phyloP scores from a whole-genome alignment of 2,113 vertebrate genomes.

The Chascanopsetta lugubris region DNA sequence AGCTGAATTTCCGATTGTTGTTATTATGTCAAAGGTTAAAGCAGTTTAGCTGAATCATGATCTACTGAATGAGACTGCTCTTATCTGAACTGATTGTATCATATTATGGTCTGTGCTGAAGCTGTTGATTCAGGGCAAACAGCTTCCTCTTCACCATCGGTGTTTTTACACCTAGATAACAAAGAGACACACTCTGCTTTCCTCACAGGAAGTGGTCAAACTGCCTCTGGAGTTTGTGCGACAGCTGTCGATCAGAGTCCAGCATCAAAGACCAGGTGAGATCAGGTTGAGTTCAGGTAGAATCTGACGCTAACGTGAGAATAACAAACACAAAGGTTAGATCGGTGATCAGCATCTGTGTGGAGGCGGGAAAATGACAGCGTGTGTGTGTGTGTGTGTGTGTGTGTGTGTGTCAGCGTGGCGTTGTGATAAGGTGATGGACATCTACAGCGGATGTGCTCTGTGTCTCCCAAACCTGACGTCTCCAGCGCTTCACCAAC shows the following conservation, averaged over 20 bases:
- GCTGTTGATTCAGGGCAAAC: not conserved
- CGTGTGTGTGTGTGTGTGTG: not conserved
- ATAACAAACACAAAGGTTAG: too few relatives aligned
- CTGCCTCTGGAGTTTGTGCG: conserved; percentile 94
- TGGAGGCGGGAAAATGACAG: not conserved
- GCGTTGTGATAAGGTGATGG: conserved; percentile 96
- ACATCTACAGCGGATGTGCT: conserved; percentile 93
- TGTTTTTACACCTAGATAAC: conserved; percentile 2
- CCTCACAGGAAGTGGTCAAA: conserved; percentile 91
- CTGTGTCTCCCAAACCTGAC: conserved; percentile 97
- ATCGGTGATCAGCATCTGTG: not conserved
- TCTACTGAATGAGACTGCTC: not conserved
- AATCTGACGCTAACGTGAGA: too few relatives aligned
- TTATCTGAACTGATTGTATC: not conserved
- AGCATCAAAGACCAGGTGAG: conserved; percentile 94
- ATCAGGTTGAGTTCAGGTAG: not conserved
- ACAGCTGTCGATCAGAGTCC: conserved; percentile 92
- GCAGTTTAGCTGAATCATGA: not conserved
- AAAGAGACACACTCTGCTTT: not conserved
- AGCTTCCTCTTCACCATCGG: not conserved
- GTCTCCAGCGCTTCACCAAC: conserved; percentile 82
- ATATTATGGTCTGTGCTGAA: not conserved
- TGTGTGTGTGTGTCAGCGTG: conserved; percentile 79
- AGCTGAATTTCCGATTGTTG: not conserved
- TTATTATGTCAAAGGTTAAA: not conserved